These are phyloP conservation scores for Acridotheres tristis DNA, from an alignment of 2,797 vertebrate genomes.

Conservation along the genomic window DNA sequence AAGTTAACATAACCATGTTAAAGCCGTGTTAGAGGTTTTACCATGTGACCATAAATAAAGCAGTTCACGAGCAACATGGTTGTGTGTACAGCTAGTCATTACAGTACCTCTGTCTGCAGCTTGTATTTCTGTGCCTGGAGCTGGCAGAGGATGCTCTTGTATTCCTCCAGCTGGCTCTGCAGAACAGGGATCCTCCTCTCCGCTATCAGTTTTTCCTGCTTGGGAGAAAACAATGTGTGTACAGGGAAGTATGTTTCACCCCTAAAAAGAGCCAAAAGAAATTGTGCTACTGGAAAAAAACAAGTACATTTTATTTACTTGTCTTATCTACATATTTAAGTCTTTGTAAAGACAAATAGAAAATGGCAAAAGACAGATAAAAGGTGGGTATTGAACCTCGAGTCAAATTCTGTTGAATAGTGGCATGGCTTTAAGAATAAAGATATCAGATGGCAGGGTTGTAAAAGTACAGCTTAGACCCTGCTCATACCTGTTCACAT, in stretches of 20 bases:
- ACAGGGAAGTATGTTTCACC: neutral
- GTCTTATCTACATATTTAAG: too few relatives aligned
- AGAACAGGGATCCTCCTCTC: slow-evolving; percentile 85
- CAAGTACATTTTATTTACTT: too few relatives aligned
- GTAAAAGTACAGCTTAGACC: neutral
- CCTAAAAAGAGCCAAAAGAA: neutral
- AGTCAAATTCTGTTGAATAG: neutral
- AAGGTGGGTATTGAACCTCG: neutral
- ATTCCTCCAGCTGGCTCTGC: slow-evolving; percentile 88
- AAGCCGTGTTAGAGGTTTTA: neutral
- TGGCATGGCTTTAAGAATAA: neutral
- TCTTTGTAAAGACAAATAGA: neutral
- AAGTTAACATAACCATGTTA: neutral
- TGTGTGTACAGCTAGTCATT: neutral
- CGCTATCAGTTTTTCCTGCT: slow-evolving; percentile 84
- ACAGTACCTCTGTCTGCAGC: slow-evolving; percentile 87
- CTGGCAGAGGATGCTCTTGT: slow-evolving; percentile 88
- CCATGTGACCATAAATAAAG: neutral
- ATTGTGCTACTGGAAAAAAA: neutral
- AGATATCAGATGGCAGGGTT: neutral
- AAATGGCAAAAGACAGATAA: neutral
- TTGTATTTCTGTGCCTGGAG: slow-evolving; percentile 87
- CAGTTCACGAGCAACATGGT: neutral
- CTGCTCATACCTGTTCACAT: neutral
- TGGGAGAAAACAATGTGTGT: slow-evolving; percentile 23